phyloP scores from a whole-genome alignment of 1,140 invertebrate species.

The Bilobella aurantiaca region DNA sequence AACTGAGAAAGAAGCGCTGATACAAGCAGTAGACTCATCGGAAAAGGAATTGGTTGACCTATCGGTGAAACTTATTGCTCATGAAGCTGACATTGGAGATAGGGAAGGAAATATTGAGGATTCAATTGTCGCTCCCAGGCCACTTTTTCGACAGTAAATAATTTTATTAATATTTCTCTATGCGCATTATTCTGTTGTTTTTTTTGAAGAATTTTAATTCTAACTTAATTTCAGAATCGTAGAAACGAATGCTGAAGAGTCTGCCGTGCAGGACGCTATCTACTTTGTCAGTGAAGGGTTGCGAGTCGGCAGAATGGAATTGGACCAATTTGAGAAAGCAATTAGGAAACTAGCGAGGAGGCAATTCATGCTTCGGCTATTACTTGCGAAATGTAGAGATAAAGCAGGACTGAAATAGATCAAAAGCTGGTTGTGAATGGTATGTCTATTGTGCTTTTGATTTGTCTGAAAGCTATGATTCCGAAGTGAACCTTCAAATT shows the following conservation, averaged over 20 bases:
- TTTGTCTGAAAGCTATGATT: too few relatives aligned
- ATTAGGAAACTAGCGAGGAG: slow-evolving; percentile 84
- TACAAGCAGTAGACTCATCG: slow-evolving; percentile 65
- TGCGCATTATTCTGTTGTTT: too few relatives aligned
- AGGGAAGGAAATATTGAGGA: slow-evolving; percentile 81
- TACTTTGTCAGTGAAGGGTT: slow-evolving; percentile 95
- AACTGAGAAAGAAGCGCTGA: slow-evolving; percentile 42
- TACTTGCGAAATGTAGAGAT: slow-evolving; percentile 92
- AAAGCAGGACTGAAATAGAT: slow-evolving; percentile 93
- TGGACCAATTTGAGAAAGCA: slow-evolving; percentile 94
- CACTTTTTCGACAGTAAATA: slow-evolving; percentile 83
- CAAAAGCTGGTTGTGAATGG: too few relatives aligned
- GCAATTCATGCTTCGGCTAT: slow-evolving; percentile 88
- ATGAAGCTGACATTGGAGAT: slow-evolving; percentile 45
- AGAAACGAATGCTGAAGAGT: slow-evolving; percentile 93
- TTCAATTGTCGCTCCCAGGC: slow-evolving; percentile 89
- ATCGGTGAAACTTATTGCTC: not conserved
- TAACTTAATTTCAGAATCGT: slow-evolving; percentile 55
- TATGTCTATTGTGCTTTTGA: too few relatives aligned
- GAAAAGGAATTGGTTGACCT: slow-evolving; percentile 42
- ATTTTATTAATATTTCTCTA: not conserved
- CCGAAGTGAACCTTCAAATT: too few relatives aligned
- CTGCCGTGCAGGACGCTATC: slow-evolving; percentile 94
- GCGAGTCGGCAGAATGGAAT: slow-evolving; percentile 79
- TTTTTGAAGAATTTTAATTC: not conserved